A percentile compares a stretch with the other conserved stretches of the same genome.
Evolutionary conservation across 2,888 invertebrate species (phyloP).

Genomic region (Esperia sulphurella): DNA sequence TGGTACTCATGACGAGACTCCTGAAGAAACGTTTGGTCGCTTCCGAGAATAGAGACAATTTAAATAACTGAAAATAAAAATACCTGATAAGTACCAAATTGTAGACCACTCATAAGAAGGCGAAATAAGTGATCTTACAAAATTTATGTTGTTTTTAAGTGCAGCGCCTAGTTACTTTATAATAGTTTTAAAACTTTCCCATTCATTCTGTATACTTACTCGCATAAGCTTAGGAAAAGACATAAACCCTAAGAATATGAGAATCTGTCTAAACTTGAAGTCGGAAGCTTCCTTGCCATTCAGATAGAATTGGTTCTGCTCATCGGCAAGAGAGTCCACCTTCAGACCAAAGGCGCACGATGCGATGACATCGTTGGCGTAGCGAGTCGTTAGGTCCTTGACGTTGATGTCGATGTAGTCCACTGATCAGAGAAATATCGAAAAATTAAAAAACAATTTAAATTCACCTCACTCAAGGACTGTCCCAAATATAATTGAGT

Average conservation of each 20-base stretch:
- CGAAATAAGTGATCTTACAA: too few relatives aligned
- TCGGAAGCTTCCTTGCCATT: constrained; percentile 63
- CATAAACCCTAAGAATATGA: constrained; percentile 15
- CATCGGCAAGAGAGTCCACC: constrained; percentile 71
- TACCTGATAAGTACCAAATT: background rate
- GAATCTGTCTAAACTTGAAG: constrained; percentile 22
- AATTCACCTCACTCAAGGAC: too few relatives aligned
- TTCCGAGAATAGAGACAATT: constrained; percentile 27
- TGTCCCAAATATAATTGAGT: too few relatives aligned
- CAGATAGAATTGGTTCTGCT: constrained; percentile 70
- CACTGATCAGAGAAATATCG: constrained; percentile 9
- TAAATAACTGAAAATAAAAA: constrained; percentile 25
- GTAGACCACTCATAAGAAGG: background rate
- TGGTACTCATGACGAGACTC: constrained; percentile 47
- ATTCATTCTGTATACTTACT: constrained; percentile 11
- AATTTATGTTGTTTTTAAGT: too few relatives aligned
- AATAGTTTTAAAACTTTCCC: background rate
- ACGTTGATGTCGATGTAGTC: constrained; percentile 41
- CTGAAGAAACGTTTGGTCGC: constrained; percentile 39
- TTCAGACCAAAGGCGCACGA: constrained; percentile 70
- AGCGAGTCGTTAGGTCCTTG: constrained; percentile 57
- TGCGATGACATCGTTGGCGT: constrained; percentile 71
- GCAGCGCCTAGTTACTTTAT: too few relatives aligned
- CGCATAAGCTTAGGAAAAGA: constrained; percentile 19
- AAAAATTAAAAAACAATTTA: too few relatives aligned